Base-by-base conservation (phyloP, 2,888 invertebrate species). In the Amiota mariae region DNA sequence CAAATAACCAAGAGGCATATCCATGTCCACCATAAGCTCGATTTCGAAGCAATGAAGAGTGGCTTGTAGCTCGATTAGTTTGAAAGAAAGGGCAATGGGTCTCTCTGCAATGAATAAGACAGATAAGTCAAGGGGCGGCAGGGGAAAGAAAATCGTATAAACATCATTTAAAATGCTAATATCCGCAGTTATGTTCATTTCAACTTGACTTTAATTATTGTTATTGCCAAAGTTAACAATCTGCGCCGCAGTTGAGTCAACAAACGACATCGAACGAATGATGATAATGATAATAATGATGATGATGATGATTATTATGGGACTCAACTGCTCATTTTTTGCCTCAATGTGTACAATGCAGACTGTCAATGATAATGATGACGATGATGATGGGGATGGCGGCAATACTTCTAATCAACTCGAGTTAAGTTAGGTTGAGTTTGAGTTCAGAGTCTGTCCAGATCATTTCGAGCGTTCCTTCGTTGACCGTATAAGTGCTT, bases 201-300 rank as follows among this genome's bases (percentile, higher is more conserved):
- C 85, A 86, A 86, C 84, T 87, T 81, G 85, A 84, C 85, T 87
- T 87, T 87, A 87, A 87, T 87, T 87, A 87, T 87, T 86, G 87
- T 87, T 87, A 87, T 87, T 85, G 87, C 85, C 85, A 81, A 86
- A 87, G 87, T 85, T 86, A 87, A 87, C 86, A 86, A 87, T 85
- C 86, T 85, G 81, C 80, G 74, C 79, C 76, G 72, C 74, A 76
- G 76, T 77, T 76, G 76, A 51, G 36, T 36, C 36, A 6, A 36
- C 36, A 36, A 36, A 57, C 54, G n/a, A 54, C 12, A n/a, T n/a
- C n/a, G 24, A 63, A 12, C 59, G 20, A 36, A 13, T 12, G 73
- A 77, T 80, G 82, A 79, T 80, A 80, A 81, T 79, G 82, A 77
- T 72, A 59, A 77, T 72, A 59, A 76, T 74, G 68, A 18, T 20